Evolutionary conservation across 2,797 vertebrate species (phyloP).

Genomic region (Pseudocheirus occidentalis): DNA sequence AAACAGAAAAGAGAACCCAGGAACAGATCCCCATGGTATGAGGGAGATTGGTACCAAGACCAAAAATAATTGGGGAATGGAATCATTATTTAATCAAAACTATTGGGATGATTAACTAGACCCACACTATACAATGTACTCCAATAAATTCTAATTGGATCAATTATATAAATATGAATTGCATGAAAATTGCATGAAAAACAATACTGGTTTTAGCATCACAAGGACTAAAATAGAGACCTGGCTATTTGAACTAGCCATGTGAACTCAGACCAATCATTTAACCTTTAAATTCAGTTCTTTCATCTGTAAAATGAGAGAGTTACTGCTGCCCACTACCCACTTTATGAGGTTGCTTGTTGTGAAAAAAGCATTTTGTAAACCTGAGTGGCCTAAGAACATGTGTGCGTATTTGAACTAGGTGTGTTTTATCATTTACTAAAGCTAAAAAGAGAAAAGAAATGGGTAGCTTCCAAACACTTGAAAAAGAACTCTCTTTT

Average conservation of each 20-base stretch:
- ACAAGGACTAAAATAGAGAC: not conserved
- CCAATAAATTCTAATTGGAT: not conserved
- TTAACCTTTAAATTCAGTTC: not conserved
- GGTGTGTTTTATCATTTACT: not conserved
- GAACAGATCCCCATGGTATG: not conserved
- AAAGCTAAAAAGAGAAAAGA: slow-evolving; percentile 47
- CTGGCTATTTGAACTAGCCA: not conserved
- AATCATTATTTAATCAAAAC: not conserved
- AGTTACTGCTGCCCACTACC: not conserved
- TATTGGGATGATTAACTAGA: not conserved
- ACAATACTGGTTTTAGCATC: not conserved
- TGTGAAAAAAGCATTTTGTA: not conserved
- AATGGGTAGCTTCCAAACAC: not conserved
- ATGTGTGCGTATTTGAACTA: not conserved
- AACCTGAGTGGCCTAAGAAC: not conserved
- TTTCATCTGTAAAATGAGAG: not conserved
- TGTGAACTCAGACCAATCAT: not conserved
- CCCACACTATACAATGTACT: not conserved
- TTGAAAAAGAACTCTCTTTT: slow-evolving; percentile 42
- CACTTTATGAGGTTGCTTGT: not conserved
- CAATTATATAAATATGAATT: not conserved
- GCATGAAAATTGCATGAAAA: no score
- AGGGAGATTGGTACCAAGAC: not conserved
- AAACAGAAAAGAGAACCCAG: not conserved
- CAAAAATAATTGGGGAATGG: not conserved